Base-by-base conservation (phyloP, 2,113 vertebrate genomes). In the Amphiprion percula region DNA sequence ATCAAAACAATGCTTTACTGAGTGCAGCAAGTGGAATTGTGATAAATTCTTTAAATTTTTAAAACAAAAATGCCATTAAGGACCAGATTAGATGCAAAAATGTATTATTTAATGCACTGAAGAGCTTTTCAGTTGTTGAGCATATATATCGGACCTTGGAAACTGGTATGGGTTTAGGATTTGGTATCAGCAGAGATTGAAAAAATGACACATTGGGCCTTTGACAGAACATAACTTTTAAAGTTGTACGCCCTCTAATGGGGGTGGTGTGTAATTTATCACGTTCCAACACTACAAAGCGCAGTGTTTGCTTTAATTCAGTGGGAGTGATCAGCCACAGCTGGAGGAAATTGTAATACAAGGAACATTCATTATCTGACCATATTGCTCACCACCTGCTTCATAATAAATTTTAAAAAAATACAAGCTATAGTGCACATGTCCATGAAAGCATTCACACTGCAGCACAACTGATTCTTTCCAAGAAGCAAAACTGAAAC, bases 301-400 rank as follows among this genome's bases (percentile, higher is more conserved):
- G 72, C 58, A 66, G 53, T 26, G 62, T 75, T 80, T 63, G 74
- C 61, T 49, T 75, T 73, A 64, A 23, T 33, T 59, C 8, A 74
- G 58, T 16, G 44, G 53, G 12, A 67, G 49, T 71, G 72, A 84
- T 68, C n/a, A 9, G 23, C 17, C 70, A 77, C 81, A 68, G 78
- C 77, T 86, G 76, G 56, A 64, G 76, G 28, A 39, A 41, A 52
- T 2, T 70, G 74, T 62, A 52, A 26, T 41, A 73, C 53, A 59
- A 59, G 26, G 10, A 2, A 64, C 54, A 76, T 66, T 26, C 47
- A 65, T 79, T 55, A 79, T 72, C 5, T 23, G 53, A 15, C 54
- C 77, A 73, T 79, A 19, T 56, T 83, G 53, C 44, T 49, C 33
- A 68, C 23, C 30, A 80, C 19, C 64, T 85, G 77, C 39, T 58